phyloP scores from a whole-genome alignment of 2,888 invertebrate species.

The Lasioglossum villosulum region DNA sequence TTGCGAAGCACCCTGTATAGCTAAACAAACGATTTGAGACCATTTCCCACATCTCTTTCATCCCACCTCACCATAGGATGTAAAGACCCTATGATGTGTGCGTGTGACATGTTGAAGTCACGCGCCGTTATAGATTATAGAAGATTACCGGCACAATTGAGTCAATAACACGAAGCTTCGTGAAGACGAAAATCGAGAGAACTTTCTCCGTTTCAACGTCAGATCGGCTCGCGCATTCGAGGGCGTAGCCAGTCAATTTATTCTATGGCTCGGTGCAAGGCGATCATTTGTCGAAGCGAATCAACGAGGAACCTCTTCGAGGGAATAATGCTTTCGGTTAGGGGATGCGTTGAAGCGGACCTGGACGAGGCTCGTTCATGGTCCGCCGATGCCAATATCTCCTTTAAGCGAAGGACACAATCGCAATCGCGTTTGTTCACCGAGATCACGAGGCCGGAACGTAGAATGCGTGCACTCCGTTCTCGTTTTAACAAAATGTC shows the following conservation, averaged over 20 bases:
- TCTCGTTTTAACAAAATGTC: slow-evolving; percentile 55
- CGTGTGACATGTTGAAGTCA: neutral
- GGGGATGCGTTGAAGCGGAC: slow-evolving; percentile 35
- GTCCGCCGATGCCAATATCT: slow-evolving; percentile 52
- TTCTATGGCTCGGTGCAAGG: slow-evolving; percentile 28
- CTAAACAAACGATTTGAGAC: no score
- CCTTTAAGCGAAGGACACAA: slow-evolving; percentile 5
- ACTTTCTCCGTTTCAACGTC: slow-evolving; percentile 32
- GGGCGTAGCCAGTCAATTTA: slow-evolving; percentile 29
- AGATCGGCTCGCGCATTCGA: neutral
- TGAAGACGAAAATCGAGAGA: slow-evolving; percentile 9
- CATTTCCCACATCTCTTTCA: neutral
- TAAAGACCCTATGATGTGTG: neutral
- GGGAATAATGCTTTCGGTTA: slow-evolving; percentile 36
- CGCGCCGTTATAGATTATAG: neutral
- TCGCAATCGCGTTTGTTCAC: slow-evolving; percentile 50
- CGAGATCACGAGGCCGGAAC: slow-evolving; percentile 27
- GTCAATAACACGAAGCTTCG: neutral
- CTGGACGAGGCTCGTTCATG: slow-evolving; percentile 53
- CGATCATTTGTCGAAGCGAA: slow-evolving; percentile 36
- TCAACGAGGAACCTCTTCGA: slow-evolving; percentile 8
- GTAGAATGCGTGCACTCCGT: slow-evolving; percentile 41
- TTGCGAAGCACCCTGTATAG: no score
- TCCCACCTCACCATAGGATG: neutral
- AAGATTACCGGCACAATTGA: neutral